phyloP scores from a whole-genome alignment of 2,888 invertebrate species.

The Stomorhina lunata region DNA sequence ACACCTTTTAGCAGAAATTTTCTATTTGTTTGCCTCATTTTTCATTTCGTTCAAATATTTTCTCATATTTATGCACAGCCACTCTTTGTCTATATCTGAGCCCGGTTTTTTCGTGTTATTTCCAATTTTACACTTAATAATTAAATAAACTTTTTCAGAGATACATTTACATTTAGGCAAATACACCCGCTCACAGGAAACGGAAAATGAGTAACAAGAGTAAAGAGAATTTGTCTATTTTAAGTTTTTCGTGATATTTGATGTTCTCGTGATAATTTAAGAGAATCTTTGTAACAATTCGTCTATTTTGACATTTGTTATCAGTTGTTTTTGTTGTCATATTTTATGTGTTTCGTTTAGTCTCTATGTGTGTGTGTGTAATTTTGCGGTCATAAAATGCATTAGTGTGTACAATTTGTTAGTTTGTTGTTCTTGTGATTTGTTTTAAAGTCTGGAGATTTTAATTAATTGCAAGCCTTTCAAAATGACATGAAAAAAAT shows the following conservation, averaged over 20 bases:
- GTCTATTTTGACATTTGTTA: constrained; percentile 57
- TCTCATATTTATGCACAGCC: constrained; percentile 36
- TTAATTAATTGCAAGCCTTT: background rate
- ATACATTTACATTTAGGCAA: background rate
- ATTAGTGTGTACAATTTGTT: too few relatives aligned
- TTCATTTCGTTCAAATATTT: background rate
- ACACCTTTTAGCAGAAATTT: constrained; percentile 66
- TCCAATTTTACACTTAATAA: constrained; percentile 25
- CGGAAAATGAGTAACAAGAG: constrained; percentile 38
- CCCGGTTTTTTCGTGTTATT: constrained; percentile 54
- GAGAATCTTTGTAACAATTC: constrained; percentile 55
- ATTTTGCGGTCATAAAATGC: too few relatives aligned
- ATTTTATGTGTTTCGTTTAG: background rate
- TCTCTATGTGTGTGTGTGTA: background rate
- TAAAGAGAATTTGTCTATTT: background rate
- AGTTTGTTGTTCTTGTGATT: background rate
- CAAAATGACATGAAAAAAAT: too few relatives aligned
- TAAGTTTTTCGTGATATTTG: background rate
- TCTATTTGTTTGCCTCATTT: background rate
- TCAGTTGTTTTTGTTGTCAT: constrained; percentile 44
- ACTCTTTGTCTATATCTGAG: constrained; percentile 42
- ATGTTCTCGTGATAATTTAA: constrained; percentile 42
- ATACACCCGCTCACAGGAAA: background rate
- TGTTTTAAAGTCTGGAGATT: background rate
- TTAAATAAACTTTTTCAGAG: too few relatives aligned